Evolutionary conservation across 2,113 vertebrate genomes (phyloP), one percentile per base, ranked within the genome.

Genomic region (Grallaria varia): DNA sequence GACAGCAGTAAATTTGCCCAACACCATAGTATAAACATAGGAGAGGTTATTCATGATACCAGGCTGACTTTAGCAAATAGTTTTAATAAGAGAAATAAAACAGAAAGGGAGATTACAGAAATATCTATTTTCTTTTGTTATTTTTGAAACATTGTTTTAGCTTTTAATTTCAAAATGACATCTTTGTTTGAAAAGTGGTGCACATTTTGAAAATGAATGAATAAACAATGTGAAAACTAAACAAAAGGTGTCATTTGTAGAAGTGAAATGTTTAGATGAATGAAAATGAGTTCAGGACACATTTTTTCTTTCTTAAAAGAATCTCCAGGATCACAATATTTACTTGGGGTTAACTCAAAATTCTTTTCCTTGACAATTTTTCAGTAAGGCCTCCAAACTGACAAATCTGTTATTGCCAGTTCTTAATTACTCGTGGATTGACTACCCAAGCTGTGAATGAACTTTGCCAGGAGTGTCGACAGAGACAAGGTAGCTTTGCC

Each of bases 181-280:
- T 44, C 24, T 78, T 59, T 93, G 45, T 93, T 92, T 95, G 56
- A 78, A 89, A 95, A 84, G 17, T 33, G 24, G 39, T 81, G 27
- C 12, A 8, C 78, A 67, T 87, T 93, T 91, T 87, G 14, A 89
- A 84, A 81, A 40, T 19, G 5, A 75, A 94, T 79, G 44, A 86
- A 79, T 90, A 87, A 95, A 78, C 66, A 44, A 67, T 42, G 13
- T n/a, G 80, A 92, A 93, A 92, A 78, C 44, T 64, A 92, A 93
- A 71, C 40, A 87, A 60, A 94, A 94, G 39, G 31, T 84, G 60
- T 59, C 64, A 89, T 52, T 84, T 5, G 7, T 72, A 72, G 44
- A 89, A 91, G 6, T 60, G 75, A 95, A 95, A 82, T 82, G 69
- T 95, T 94, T 87, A 78, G 56, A 75, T 60, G 30, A 84, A 39